Evolutionary conservation across 2,888 invertebrate species (phyloP).

Genomic region (Lasioglossum malachurum): DNA sequence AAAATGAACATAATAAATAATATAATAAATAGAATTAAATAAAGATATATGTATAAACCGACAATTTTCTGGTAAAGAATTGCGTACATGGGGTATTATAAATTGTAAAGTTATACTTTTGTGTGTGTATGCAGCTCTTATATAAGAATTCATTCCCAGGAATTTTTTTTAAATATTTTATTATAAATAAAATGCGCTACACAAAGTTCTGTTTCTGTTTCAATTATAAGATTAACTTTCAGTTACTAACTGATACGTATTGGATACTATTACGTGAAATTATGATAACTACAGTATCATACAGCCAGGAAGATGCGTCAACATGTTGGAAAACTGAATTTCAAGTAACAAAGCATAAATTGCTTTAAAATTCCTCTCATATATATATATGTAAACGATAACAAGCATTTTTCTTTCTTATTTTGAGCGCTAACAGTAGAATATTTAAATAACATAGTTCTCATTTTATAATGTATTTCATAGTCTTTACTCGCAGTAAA

Average conservation of each 20-base stretch:
- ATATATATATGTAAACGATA: slow-evolving; percentile 47
- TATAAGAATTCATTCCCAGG: slow-evolving; percentile 22
- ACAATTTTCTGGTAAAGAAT: background rate
- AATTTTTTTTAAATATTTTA: slow-evolving; percentile 27
- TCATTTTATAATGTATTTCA: slow-evolving; percentile 26
- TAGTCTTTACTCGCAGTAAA: slow-evolving; percentile 46
- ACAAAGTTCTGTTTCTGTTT: slow-evolving; percentile 66
- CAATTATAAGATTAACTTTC: slow-evolving; percentile 69
- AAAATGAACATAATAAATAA: background rate
- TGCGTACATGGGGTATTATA: background rate
- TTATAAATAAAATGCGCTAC: slow-evolving; percentile 50
- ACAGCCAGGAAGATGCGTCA: slow-evolving; percentile 49
- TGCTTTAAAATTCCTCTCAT: slow-evolving; percentile 44
- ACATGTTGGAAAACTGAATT: slow-evolving; percentile 24
- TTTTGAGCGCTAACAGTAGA: slow-evolving; percentile 50
- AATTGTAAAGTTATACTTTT: slow-evolving; percentile 35
- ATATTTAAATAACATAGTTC: slow-evolving; percentile 52
- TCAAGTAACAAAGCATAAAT: slow-evolving; percentile 48
- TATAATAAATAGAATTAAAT: background rate
- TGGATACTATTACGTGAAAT: slow-evolving; percentile 41
- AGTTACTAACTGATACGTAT: slow-evolving; percentile 40
- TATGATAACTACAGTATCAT: slow-evolving; percentile 74
- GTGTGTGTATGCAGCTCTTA: slow-evolving; percentile 30
- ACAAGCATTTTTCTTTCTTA: slow-evolving; percentile 39
- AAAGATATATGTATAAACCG: background rate